Evolutionary conservation across 2,113 vertebrate species (phyloP).

Genomic region (Orcinus orca): DNA sequence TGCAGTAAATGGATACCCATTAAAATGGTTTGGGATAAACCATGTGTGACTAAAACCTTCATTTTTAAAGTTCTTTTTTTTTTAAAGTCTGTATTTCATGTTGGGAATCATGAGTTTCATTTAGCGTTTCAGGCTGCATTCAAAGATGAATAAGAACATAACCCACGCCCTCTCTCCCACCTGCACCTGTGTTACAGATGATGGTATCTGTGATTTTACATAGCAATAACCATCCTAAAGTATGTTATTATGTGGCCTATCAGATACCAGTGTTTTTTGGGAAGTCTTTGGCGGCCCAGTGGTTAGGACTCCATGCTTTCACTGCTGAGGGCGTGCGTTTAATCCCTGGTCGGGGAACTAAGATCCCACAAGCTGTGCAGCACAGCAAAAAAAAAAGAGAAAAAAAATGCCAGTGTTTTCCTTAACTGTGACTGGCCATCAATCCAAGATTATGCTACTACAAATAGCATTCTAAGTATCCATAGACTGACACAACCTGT

Average conservation of each 20-base stretch:
- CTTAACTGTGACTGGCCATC: neutral
- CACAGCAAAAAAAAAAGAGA: too few relatives aligned
- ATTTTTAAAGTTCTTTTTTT: neutral
- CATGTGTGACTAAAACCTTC: slow-evolving; percentile 13
- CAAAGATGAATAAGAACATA: neutral
- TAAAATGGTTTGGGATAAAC: neutral
- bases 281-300: too few relatives aligned
- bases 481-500: neutral
- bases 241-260: neutral
- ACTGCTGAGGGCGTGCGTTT: too few relatives aligned
- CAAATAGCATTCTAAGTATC: neutral
- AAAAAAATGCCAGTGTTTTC: neutral
- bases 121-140: neutral
- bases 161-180: neutral
- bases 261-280: neutral
- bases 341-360: too few relatives aligned
- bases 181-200: neutral
- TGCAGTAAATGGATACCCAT: neutral
- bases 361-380: too few relatives aligned
- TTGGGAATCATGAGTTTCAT: neutral
- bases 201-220: neutral
- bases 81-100: neutral
- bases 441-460: neutral
- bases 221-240: neutral
- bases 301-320: too few relatives aligned